Evolutionary conservation across 1,140 invertebrate species (phyloP), one percentile per base, ranked within the genome.

Genomic region (Cydia splendana): DNA sequence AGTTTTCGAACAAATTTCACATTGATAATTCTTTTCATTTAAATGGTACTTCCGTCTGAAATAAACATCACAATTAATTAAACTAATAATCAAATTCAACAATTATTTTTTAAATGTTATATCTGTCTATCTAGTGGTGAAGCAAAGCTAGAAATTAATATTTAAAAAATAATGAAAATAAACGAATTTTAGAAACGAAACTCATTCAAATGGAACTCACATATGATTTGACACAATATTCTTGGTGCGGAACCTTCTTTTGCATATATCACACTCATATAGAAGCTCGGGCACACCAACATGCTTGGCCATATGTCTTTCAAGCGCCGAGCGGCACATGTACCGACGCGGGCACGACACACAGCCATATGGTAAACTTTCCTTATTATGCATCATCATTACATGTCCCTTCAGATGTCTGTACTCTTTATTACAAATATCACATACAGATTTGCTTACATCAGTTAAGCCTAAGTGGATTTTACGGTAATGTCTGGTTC

Each of bases 1-100:
- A 34, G 86, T 87, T 57, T 93, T 93, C 2, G 91, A 91, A 78
- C 91, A 93, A 75, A 88, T 82, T 77, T 93, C 90, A 78, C 91
- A 93, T 9, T 91, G 62, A 75, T 91, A 89, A 2, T 82, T 65
- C 57, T 84, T 90, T 75, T 91, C 90, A 57, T 91, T 91, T 28
- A 90, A 86, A 69, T 93, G 91, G 2, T 91, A 87, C 79, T 83
- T 84, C 6, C 88, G 82, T 67, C 89, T 92, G 85, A 45, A 89
- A 83, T n/a, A 51, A 45, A 67, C 75, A 77, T 48, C 10, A 45
- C 42, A 45, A 45, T 45, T 13, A 45, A 45, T 45, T 10, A 45
- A 45, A 45, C 12, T 13, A 48, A 48, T 48, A 15, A 48, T 48
- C 7, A 48, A 48, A 48, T 0, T 1, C 4, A 45, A 12, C 12